Evolutionary conservation across 2,113 vertebrate species (phyloP).

Genomic region (Eurypyga helias): DNA sequence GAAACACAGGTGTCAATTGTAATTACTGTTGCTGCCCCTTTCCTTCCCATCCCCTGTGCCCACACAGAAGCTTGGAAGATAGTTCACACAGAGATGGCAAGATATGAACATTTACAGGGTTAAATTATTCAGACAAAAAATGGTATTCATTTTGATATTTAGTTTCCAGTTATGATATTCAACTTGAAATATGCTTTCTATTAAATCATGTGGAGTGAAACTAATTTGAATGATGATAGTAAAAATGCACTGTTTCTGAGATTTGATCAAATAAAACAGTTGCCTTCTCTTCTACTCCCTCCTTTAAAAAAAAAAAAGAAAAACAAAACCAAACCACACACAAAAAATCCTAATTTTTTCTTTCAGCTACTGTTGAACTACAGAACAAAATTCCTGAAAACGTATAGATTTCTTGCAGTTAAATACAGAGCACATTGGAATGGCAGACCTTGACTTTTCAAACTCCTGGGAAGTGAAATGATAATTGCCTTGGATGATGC

Average conservation of each 20-base stretch:
- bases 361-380: neutral
- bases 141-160: neutral
- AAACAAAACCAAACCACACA: neutral
- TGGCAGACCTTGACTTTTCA: neutral
- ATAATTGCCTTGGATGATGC: neutral
- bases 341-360: neutral
- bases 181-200: neutral
- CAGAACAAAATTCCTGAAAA: neutral
- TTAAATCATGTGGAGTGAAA: neutral
- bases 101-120: neutral
- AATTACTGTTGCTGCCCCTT: neutral
- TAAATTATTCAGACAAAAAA: neutral
- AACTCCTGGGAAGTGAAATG: neutral
- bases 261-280: neutral
- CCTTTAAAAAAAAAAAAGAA: neutral
- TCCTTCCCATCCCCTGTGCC: neutral
- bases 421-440: neutral
- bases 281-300: neutral
- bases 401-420: neutral
- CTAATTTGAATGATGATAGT: neutral
- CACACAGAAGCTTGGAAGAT: neutral
- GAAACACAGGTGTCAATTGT: neutral
- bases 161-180: neutral
- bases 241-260: neutral
- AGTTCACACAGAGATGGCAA: neutral